Evolutionary conservation across 1,140 invertebrate species (phyloP).

Genomic region (Ceratoteleas bidentatus): DNA sequence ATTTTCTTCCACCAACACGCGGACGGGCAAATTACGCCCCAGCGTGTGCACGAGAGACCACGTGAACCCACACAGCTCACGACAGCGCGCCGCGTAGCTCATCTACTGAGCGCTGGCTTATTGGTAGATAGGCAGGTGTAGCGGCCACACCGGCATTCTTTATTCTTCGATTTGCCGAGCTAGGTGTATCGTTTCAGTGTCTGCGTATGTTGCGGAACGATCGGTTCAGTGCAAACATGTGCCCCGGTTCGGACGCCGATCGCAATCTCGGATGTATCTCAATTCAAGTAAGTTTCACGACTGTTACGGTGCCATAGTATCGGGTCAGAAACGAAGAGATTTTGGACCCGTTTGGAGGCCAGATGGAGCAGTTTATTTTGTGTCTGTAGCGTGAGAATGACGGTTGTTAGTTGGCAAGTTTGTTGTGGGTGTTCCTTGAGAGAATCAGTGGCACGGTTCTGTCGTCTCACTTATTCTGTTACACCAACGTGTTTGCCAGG

Average conservation of each 20-base stretch:
- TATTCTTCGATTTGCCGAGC: conserved; percentile 39
- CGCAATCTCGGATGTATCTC: conserved; percentile 39
- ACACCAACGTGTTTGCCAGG: too few relatives aligned
- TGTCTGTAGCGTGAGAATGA: too few relatives aligned
- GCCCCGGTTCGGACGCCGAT: conserved; percentile 19
- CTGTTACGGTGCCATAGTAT: too few relatives aligned
- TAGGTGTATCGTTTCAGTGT: conserved; percentile 13
- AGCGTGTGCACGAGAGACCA: conserved; percentile 39
- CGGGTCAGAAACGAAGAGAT: too few relatives aligned
- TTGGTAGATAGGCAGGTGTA: conserved; percentile 65
- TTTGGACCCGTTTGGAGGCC: too few relatives aligned
- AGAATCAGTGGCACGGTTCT: too few relatives aligned
- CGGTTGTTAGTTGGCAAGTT: too few relatives aligned
- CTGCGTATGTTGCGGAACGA: conserved; percentile 31
- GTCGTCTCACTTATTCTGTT: too few relatives aligned
- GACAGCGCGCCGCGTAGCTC: conserved; percentile 56
- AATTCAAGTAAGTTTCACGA: conserved; percentile 64
- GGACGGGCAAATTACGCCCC: conserved; percentile 32
- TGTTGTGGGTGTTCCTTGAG: too few relatives aligned
- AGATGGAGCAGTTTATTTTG: too few relatives aligned
- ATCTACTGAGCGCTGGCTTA: conserved; percentile 60
- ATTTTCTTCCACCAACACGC: conserved; percentile 39
- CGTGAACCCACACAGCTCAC: conserved; percentile 54
- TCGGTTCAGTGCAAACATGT: conserved; percentile 33
- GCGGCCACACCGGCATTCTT: conserved; percentile 51